phyloP scores from a whole-genome alignment of 2,797 vertebrate genomes.

The Anas bahamensis region DNA sequence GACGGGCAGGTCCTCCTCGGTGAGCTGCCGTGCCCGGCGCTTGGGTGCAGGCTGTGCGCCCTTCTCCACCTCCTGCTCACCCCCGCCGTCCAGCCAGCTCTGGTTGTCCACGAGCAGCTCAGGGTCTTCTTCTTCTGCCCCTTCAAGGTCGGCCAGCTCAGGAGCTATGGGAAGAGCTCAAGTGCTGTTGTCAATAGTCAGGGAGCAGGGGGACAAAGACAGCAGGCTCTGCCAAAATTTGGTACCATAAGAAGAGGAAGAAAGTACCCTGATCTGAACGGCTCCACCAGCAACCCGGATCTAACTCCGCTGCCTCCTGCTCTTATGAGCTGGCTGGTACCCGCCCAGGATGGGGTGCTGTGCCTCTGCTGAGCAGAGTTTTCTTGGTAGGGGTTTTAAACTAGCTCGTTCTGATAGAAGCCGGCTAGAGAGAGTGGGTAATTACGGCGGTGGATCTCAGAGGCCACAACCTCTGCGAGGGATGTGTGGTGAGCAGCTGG shows the following conservation, averaged over 20 bases:
- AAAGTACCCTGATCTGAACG: not conserved
- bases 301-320: not conserved
- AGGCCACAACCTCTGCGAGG: constrained; percentile 13
- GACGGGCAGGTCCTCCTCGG: constrained; percentile 86
- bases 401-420: not conserved
- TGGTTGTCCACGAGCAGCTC: constrained; percentile 40
- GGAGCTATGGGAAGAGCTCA: constrained; percentile 75
- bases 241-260: not conserved
- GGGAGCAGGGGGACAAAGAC: not conserved
- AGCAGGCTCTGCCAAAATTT: not conserved
- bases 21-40: constrained; percentile 87
- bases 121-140: constrained; percentile 70
- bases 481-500: constrained; percentile 45
- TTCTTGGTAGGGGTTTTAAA: not conserved
- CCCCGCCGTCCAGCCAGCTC: constrained; percentile 34
- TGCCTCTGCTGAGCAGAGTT: not conserved
- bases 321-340: not conserved
- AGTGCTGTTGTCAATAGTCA: not conserved
- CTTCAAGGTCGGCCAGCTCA: constrained; percentile 81
- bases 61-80: constrained; percentile 42
- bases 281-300: not conserved
- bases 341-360: rapidly evolving
- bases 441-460: not conserved
- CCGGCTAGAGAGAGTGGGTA: constrained; percentile 18
- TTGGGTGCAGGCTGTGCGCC: constrained; percentile 75